Evolutionary conservation across 1,140 invertebrate species (phyloP), one percentile per base, ranked within the genome.

Genomic region (Drosophila cardini): DNA sequence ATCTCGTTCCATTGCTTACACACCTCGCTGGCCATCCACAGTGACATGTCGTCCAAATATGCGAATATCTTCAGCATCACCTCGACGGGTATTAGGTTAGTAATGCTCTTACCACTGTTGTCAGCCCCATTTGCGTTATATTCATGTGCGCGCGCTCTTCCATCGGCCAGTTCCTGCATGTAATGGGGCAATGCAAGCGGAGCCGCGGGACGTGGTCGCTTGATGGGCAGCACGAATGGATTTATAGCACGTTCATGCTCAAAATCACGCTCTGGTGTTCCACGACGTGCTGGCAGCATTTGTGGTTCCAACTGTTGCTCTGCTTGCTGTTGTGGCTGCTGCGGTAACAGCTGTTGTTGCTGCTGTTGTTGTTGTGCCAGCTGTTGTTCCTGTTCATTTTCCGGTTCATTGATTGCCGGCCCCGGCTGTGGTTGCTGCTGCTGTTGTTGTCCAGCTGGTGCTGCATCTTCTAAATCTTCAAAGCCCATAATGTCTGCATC

Each of bases 1-100:
- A 98, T 94, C 16, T 95, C 94, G 48, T 95, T 94, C 97, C 97
- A 98, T 76, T 97, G 94, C 76, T 95, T 93, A 91, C 97, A 98
- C 15, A 98, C 97, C 93, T 97, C 95, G 71, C 96, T 95, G 73
- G 96, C 95, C 92, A 96, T 95, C 96, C 96, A 97, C 69, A 98
- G 93, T 4, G 97, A 98, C 71, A 98, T 94, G 91, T 98, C 97
- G 90, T 99, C 98, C 77, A 98, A 93, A 91, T 97, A 96, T 18
- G 95, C 96, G 92, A 99, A 98, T 65, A 98, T 96, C 46, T 95
- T 95, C 9, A 98, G 93, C 78, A 98, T 93, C 60, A 99, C 97
- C 95, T 93, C 68, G 92, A 94, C 80, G 65, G 91, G 91, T 76
- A 93, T 84, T 2, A 73, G 65, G 45, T 45, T 52, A 21, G 67